phyloP scores from a whole-genome alignment of 2,797 vertebrate genomes.

The Pangasius sanitwongsei region DNA sequence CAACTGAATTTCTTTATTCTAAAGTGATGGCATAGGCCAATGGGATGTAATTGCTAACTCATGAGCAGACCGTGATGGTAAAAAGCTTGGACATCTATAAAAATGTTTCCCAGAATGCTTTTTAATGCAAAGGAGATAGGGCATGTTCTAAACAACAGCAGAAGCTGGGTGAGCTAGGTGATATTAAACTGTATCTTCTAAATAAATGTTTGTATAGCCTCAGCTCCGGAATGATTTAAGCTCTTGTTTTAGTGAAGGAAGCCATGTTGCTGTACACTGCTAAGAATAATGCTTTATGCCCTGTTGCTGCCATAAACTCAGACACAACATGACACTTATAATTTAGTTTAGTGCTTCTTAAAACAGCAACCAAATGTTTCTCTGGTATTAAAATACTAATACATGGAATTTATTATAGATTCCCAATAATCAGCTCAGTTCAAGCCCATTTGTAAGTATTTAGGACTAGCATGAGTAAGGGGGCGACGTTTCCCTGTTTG shows the following conservation, averaged over 20 bases:
- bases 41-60: background rate
- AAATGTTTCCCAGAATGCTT: background rate
- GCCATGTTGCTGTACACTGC: background rate
- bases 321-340: conserved; percentile 11
- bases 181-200: background rate
- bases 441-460: conserved; percentile 29
- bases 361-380: background rate
- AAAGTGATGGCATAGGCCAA: background rate
- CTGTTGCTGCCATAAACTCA: background rate
- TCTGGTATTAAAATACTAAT: conserved; percentile 6
- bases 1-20: background rate
- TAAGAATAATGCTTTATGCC: conserved; percentile 14
- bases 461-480: conserved; percentile 26
- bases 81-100: background rate
- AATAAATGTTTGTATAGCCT: background rate
- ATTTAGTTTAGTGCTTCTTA: background rate
- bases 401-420: background rate
- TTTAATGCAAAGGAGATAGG: background rate
- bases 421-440: conserved; percentile 8
- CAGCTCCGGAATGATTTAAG: background rate
- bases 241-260: background rate
- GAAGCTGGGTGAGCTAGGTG: background rate
- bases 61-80: background rate
- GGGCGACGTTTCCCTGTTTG: conserved; percentile 19
- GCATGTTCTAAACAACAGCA: background rate